A percentile compares a stretch with the other conserved stretches of the same genome.
Conservation (phyloP, 2,888 invertebrate species). For the Aleiodes alternator region DNA sequence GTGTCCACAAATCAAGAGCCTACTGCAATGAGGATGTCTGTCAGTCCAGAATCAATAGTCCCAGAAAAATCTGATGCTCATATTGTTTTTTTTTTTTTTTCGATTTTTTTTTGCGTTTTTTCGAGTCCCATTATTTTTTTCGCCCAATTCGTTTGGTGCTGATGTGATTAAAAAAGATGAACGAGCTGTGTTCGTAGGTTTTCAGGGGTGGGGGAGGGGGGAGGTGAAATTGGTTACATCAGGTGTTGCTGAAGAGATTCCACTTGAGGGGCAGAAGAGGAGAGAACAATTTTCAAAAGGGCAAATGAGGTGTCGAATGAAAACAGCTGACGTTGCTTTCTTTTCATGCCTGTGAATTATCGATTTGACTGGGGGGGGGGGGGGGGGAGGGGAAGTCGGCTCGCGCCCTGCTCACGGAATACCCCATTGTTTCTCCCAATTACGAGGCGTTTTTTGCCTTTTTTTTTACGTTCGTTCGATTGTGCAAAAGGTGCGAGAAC, state of each 20-base stretch:
- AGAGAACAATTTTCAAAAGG: background rate
- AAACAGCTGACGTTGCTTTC: slow-evolving; percentile 24
- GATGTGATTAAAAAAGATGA: no score
- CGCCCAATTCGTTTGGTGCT: no score
- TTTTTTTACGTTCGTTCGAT: background rate
- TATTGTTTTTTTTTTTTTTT: no score
- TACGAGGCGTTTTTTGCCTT: slow-evolving; percentile 4
- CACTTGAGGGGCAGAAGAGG: no score
- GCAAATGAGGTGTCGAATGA: slow-evolving; percentile 24
- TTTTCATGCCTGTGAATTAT: slow-evolving; percentile 4
- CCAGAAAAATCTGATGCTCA: no score
- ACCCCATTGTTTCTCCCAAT: slow-evolving; percentile 26
- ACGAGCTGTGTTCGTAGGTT: no score
- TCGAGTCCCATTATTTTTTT: no score
- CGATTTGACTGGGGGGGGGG: background rate
- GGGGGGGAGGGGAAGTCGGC: background rate
- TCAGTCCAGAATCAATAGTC: no score
- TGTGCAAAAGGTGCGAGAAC: background rate
- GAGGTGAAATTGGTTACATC: no score
- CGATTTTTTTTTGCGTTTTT: no score
- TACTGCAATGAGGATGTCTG: background rate
- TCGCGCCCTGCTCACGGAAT: slow-evolving; percentile 2
- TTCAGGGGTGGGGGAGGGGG: no score
- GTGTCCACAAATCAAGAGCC: slow-evolving; percentile 31
- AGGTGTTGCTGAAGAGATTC: no score